Evolutionary conservation across 2,888 invertebrate genomes (phyloP), one percentile per base, ranked within the genome.

Genomic region (Agriotes lineatus): DNA sequence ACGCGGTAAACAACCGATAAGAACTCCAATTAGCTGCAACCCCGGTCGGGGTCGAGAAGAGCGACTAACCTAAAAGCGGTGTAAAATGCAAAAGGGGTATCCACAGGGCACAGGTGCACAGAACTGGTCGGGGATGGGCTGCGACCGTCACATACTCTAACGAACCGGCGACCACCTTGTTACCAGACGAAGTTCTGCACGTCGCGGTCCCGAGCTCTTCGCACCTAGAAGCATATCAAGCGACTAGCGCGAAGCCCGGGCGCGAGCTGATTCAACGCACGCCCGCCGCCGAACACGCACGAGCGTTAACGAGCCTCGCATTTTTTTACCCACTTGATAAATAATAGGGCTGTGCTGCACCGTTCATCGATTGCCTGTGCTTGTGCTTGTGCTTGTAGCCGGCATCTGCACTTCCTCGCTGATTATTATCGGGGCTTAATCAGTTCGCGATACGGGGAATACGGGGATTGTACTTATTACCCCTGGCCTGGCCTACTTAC

Each of bases 231-330:
- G 39, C 62, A 57, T 62, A 58, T 39, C 52, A 33, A 68, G 58
- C 68, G 57, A 68, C 75, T 77, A 73, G 74, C 73, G 69, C 71
- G 71, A 72, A 72, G 76, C 74, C 76, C 75, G 75, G 76, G 76
- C 74, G 74, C 69, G 72, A 67, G 68, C 73, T 69, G 70, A 71
- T 74, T 73, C 76, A 74, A 74, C 75, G 73, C 75, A 75, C 72
- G 75, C 73, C 73, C 74, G 74, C 67, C 45, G 58, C 72, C 76
- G 75, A 74, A 71, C 67, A 68, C 68, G 60, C 69, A 71, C 76
- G 76, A 73, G 67, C 68, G 65, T 69, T 65, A 67, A 70, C 76
- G 76, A 76, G 59, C 57, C 45, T 63, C 63, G 60, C 50, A 68
- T 65, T 71, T 70, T 69, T 70, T 70, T 62, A 62, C 57, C 42